A percentile compares a stretch with the other conserved stretches of the same genome.
Evolutionary conservation across 2,888 invertebrate species (phyloP).

Genomic region (Drosophila putrida): DNA sequence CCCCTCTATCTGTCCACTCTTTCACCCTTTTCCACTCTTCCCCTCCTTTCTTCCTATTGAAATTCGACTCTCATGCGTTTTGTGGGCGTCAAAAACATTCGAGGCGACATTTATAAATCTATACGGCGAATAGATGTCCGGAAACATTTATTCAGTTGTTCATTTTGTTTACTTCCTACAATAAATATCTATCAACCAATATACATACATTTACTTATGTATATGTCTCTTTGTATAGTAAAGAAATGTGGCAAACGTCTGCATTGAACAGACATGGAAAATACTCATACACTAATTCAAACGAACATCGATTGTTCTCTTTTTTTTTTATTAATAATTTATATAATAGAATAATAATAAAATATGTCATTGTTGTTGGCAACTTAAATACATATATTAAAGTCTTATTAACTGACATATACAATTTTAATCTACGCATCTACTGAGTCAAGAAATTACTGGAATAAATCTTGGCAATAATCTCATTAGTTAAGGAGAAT

Average conservation of each 20-base stretch:
- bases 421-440: too few relatives aligned
- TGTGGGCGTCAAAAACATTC: conserved; percentile 19
- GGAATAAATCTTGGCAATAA: too few relatives aligned
- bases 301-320: not conserved
- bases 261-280: not conserved
- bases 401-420: too few relatives aligned
- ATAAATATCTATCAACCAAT: not conserved
- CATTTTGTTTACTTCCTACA: not conserved
- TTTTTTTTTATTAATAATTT: not conserved
- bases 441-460: too few relatives aligned
- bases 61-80: conserved; percentile 15
- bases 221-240: not conserved
- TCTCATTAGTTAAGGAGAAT: too few relatives aligned
- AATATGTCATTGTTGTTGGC: too few relatives aligned
- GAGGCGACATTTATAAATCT: conserved; percentile 21
- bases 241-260: not conserved
- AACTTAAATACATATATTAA: too few relatives aligned
- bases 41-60: too few relatives aligned
- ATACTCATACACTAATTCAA: not conserved
- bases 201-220: not conserved
- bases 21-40: not conserved
- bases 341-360: too few relatives aligned
- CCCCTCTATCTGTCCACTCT: too few relatives aligned
- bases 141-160: conserved; percentile 19
- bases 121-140: conserved; percentile 1